Evolutionary conservation across 2,888 invertebrate genomes (phyloP).

Genomic region (Schizaphis graminum): DNA sequence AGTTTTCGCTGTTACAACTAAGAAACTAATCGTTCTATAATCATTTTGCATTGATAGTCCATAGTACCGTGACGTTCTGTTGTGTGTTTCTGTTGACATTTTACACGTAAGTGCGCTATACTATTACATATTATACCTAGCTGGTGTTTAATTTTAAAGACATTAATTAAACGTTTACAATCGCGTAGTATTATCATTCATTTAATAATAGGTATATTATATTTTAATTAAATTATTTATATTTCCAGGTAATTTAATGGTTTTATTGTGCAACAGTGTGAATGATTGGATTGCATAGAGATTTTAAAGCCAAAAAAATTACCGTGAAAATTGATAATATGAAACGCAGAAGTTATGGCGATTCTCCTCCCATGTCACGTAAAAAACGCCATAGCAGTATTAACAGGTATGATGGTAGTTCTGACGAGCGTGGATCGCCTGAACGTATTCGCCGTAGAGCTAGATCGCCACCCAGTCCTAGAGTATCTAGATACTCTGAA

Average conservation of each 20-base stretch:
- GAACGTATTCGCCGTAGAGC: conserved; percentile 83
- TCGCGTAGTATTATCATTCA: background rate
- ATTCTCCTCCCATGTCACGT: conserved; percentile 83
- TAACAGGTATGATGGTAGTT: conserved; percentile 89
- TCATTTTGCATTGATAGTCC: background rate
- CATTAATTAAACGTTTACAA: background rate
- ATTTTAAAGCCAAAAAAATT: conserved; percentile 56
- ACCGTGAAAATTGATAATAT: conserved; percentile 77
- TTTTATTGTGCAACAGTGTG: conserved; percentile 54
- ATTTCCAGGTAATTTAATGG: conserved; percentile 54
- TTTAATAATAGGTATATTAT: background rate
- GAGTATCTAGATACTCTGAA: conserved; percentile 77
- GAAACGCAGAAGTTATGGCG: conserved; percentile 90
- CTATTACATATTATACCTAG: background rate
- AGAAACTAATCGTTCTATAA: background rate
- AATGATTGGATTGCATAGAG: conserved; percentile 61
- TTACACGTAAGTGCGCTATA: conserved; percentile 7
- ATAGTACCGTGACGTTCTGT: background rate
- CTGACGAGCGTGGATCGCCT: conserved; percentile 87
- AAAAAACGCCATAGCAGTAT: conserved; percentile 86
- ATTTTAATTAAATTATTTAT: conserved; percentile 4
- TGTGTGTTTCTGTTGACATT: background rate
- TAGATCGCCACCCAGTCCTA: conserved; percentile 74
- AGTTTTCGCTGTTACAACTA: background rate
- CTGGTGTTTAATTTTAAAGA: background rate